phyloP scores from a whole-genome alignment of 2,797 vertebrate genomes.

The Dendrocincla fuliginosa region DNA sequence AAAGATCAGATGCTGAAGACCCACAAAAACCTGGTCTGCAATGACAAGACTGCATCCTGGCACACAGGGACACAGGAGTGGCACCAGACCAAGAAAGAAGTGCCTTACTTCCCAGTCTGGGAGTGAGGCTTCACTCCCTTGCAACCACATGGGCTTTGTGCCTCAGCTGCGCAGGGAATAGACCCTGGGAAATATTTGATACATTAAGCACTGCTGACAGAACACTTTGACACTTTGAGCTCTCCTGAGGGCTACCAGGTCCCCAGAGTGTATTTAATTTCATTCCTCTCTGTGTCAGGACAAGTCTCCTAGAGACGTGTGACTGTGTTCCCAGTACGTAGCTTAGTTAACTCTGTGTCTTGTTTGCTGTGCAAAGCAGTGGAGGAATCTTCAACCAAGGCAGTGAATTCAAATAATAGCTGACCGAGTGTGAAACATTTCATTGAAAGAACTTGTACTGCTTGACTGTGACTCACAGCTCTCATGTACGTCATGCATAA shows the following conservation, averaged over 20 bases:
- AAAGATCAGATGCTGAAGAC: background rate
- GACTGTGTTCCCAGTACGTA: background rate
- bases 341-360: background rate
- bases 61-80: background rate
- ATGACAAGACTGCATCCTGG: background rate
- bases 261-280: background rate
- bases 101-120: background rate
- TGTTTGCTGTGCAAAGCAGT: background rate
- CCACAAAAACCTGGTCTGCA: background rate
- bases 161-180: accelerated
- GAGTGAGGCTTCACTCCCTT: background rate
- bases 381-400: background rate
- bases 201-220: background rate
- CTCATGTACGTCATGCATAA: background rate
- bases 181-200: background rate
- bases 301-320: accelerated
- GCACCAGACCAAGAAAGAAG: background rate
- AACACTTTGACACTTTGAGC: background rate
- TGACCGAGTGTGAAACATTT: background rate
- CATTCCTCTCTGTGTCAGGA: background rate
- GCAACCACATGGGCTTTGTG: background rate
- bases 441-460: background rate
- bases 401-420: background rate
- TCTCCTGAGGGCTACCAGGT: background rate
- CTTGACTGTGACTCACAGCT: conserved; percentile 13